A percentile compares a stretch with the other conserved stretches of the same genome.
phyloP scores from a whole-genome alignment of 1,140 invertebrate species.

The Teleogryllus occipitalis region DNA sequence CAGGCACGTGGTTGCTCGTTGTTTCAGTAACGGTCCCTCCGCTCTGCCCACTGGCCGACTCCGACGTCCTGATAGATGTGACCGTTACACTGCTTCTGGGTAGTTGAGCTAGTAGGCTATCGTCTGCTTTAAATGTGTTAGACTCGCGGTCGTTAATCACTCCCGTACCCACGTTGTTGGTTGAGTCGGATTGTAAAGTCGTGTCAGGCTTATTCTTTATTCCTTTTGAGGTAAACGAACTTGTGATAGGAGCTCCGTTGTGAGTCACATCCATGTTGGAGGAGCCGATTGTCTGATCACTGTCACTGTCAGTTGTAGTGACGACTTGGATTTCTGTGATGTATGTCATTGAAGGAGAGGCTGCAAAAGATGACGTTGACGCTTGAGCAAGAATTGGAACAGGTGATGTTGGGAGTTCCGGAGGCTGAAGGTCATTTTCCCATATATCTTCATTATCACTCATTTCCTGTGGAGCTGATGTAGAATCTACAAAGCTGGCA shows the following conservation, averaged over 20 bases:
- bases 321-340: conserved; percentile 44
- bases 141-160: background rate
- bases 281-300: background rate
- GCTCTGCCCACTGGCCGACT: background rate
- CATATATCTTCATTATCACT: conserved; percentile 34
- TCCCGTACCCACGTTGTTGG: too few species aligned
- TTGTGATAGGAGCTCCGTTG: background rate
- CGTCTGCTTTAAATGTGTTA: background rate
- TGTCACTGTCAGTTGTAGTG: conserved; percentile 22
- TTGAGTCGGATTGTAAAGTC: conserved; percentile 12
- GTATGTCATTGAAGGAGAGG: conserved; percentile 36
- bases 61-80: conserved; percentile 16
- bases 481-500: conserved; percentile 31
- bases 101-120: background rate
- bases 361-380: conserved; percentile 16
- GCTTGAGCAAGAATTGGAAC: conserved; percentile 29
- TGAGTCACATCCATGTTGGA: background rate
- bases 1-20: conserved; percentile 5
- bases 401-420: conserved; percentile 37
- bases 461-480: conserved; percentile 35
- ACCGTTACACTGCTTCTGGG: conserved; percentile 18
- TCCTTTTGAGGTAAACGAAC: background rate
- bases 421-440: conserved; percentile 30
- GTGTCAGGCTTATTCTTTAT: conserved; percentile 12
- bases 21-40: background rate